These are phyloP conservation scores for Potamarius usumacintae DNA, from an alignment of 2,113 vertebrate genomes.

Conservation along the genomic window DNA sequence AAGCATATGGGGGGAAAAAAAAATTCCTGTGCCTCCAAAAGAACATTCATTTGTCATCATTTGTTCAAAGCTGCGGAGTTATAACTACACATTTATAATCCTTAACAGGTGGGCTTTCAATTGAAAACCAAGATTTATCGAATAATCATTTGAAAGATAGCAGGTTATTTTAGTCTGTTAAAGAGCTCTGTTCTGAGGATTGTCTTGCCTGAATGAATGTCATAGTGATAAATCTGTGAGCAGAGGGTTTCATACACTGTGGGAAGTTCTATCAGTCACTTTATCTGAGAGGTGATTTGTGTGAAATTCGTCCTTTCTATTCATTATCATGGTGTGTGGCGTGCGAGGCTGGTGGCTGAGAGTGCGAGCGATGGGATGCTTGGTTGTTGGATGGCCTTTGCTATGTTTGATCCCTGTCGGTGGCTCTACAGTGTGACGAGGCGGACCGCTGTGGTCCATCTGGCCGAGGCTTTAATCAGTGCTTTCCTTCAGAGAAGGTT, in stretches of 20 bases:
- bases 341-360: slow-evolving; percentile 37
- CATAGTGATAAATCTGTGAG: slow-evolving; percentile 16
- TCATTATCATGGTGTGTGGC: slow-evolving; percentile 42
- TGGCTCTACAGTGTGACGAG: slow-evolving; percentile 66
- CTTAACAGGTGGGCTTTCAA: neutral
- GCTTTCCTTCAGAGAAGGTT: slow-evolving; percentile 48
- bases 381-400: slow-evolving; percentile 62
- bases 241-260: neutral
- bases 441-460: slow-evolving; percentile 76
- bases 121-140: slow-evolving; percentile 1
- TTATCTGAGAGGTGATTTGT: slow-evolving; percentile 15
- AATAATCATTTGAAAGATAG: slow-evolving; percentile 7
- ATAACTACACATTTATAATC: slow-evolving; percentile 21
- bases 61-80: neutral
- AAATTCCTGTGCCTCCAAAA: neutral
- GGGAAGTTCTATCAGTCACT: neutral
- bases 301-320: slow-evolving; percentile 25
- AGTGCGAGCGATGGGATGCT: slow-evolving; percentile 48
- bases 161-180: slow-evolving; percentile 1
- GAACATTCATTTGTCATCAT: slow-evolving; percentile 2
- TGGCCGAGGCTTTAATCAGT: slow-evolving; percentile 73
- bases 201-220: neutral
- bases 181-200: neutral
- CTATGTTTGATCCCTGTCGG: slow-evolving; percentile 74
- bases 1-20: neutral